Evolutionary conservation across 2,113 vertebrate species (phyloP).

Genomic region (Apteryx owenii): DNA sequence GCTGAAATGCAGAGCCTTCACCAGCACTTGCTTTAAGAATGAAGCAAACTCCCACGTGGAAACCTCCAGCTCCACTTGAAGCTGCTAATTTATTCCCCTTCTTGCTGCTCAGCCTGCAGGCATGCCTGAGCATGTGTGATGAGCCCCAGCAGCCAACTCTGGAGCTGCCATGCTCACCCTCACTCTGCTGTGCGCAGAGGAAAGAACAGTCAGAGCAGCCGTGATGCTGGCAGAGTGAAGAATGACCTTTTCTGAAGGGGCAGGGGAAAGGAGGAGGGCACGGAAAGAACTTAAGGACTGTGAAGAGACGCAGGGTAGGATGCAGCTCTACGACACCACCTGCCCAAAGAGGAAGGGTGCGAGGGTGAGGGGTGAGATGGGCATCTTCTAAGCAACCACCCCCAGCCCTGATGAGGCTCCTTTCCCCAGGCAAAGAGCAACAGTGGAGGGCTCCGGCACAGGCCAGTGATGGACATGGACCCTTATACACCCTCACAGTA

Average conservation of each 20-base stretch:
- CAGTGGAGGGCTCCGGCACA: background rate
- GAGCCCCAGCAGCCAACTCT: background rate
- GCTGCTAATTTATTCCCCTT: slow-evolving; percentile 51
- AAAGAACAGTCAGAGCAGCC: background rate
- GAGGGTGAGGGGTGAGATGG: background rate
- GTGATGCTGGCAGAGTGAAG: background rate
- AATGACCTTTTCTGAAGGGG: background rate
- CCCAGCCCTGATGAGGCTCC: background rate
- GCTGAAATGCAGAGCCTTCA: background rate
- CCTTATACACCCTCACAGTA: background rate
- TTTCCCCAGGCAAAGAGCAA: no score
- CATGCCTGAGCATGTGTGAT: background rate
- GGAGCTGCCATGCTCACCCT: background rate
- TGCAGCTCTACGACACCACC: background rate
- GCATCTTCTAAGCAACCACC: background rate
- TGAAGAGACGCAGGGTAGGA: background rate
- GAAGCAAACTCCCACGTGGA: slow-evolving; percentile 45
- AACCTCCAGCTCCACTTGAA: slow-evolving; percentile 34
- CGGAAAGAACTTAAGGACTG: background rate
- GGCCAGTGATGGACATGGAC: background rate
- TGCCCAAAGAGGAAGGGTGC: background rate
- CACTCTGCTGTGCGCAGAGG: rapidly evolving
- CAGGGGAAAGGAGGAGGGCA: background rate
- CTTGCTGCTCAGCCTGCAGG: slow-evolving; percentile 44
- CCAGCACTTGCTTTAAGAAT: background rate